A percentile compares a stretch with the other conserved stretches of the same genome.
phyloP scores from a whole-genome alignment of 2,888 invertebrate genomes.

The Epsilonema sp. region DNA sequence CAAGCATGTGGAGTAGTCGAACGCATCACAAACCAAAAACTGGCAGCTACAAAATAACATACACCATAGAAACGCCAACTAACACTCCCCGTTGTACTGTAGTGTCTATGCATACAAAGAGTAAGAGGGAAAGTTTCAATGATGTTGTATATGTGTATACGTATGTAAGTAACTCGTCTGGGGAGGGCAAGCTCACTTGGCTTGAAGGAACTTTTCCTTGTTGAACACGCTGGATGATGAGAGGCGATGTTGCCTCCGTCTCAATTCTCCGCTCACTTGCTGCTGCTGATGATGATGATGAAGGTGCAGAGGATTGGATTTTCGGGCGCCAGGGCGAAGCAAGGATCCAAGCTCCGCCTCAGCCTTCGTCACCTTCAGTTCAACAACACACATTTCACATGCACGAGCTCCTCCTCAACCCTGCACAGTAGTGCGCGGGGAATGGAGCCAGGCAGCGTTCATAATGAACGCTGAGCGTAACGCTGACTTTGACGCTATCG shows the following conservation, averaged over 20 bases:
- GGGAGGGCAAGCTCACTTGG: slow-evolving; percentile 47
- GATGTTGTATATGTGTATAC: too few relatives aligned
- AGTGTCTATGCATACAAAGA: too few relatives aligned
- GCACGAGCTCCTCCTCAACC: too few relatives aligned
- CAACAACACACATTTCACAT: neutral
- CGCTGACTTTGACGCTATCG: neutral
- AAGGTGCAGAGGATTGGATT: slow-evolving; percentile 40
- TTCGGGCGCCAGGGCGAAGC: slow-evolving; percentile 61
- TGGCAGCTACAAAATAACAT: slow-evolving; percentile 64
- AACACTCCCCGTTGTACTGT: too few relatives aligned
- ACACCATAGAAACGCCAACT: too few relatives aligned
- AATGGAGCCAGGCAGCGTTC: too few relatives aligned
- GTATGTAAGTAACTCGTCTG: too few relatives aligned
- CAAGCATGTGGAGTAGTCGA: slow-evolving; percentile 54
- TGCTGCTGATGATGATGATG: slow-evolving; percentile 7
- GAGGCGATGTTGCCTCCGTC: neutral
- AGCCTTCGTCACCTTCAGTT: slow-evolving; percentile 29
- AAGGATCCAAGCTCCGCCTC: slow-evolving; percentile 60
- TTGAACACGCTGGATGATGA: slow-evolving; percentile 48
- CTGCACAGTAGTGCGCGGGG: too few relatives aligned
- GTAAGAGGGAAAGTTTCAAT: too few relatives aligned
- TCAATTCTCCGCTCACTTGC: slow-evolving; percentile 10
- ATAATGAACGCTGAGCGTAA: too few relatives aligned
- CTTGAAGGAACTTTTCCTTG: slow-evolving; percentile 80
- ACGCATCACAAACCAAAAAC: slow-evolving; percentile 65